Evolutionary conservation across 1,140 invertebrate species (phyloP).

Genomic region (Zaprionus nigranus): DNA sequence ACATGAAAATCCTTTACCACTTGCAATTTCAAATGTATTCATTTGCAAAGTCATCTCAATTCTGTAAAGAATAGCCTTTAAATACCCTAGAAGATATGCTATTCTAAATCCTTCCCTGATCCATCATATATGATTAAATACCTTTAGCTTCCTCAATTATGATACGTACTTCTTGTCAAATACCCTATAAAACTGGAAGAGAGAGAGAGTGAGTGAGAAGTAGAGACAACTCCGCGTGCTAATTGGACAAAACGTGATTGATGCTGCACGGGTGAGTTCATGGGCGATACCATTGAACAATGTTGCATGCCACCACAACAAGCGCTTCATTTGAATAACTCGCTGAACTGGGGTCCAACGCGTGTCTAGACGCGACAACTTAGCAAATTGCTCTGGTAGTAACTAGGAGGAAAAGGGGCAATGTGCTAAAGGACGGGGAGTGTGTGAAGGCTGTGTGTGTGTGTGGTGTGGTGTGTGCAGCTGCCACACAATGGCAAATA

Average conservation of each 20-base stretch:
- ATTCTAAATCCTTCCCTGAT: too few relatives aligned
- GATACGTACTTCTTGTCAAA: too few relatives aligned
- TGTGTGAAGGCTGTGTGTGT: background rate
- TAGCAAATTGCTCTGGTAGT: conserved; percentile 20
- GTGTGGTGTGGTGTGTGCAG: conserved; percentile 44
- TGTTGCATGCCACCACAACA: conserved; percentile 49
- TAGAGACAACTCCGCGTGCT: background rate
- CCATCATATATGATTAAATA: too few relatives aligned
- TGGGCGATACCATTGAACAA: conserved; percentile 4
- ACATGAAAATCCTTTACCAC: background rate
- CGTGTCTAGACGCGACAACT: conserved; percentile 44
- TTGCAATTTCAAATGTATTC: conserved; percentile 13
- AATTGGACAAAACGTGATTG: conserved; percentile 25
- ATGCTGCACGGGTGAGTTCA: conserved; percentile 45
- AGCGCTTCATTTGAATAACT: conserved; percentile 72
- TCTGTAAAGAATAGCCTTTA: background rate
- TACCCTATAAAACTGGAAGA: too few relatives aligned
- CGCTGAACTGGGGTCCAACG: conserved; percentile 21
- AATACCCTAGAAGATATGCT: background rate
- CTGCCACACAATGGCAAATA: conserved; percentile 68
- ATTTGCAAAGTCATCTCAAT: too few relatives aligned
- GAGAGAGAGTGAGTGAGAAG: too few relatives aligned
- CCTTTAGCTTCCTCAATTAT: too few relatives aligned
- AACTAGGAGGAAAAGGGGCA: background rate
- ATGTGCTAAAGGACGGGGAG: background rate